Conservation (phyloP, 2,888 invertebrate genomes). For the Coelopa pilipes region DNA sequence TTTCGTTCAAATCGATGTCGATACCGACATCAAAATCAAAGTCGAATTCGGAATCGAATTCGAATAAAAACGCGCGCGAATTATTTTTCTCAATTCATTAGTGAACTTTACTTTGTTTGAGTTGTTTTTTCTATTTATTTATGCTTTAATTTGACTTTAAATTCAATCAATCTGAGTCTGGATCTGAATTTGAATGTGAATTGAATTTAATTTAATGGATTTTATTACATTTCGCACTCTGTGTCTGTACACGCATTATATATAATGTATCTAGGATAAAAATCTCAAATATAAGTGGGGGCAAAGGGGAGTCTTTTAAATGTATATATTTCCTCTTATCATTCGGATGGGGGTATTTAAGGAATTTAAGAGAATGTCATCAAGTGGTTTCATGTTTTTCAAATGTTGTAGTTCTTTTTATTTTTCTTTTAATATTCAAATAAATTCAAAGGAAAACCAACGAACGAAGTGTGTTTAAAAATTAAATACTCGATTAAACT, state of each 20-base stretch:
- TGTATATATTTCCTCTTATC: too few relatives aligned
- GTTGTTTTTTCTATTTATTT: constrained; percentile 23
- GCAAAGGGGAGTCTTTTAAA: neutral
- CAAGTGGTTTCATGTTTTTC: constrained; percentile 58
- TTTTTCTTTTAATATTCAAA: constrained; percentile 25
- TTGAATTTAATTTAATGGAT: too few relatives aligned
- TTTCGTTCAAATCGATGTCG: too few relatives aligned
- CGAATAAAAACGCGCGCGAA: neutral
- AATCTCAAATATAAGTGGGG: constrained; percentile 15
- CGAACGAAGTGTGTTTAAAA: constrained; percentile 20
- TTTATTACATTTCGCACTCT: constrained; percentile 43
- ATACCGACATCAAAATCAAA: too few relatives aligned
- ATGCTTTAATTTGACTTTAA: constrained; percentile 28
- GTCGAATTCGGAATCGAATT: too few relatives aligned
- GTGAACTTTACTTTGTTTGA: constrained; percentile 11
- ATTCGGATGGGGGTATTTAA: too few relatives aligned
- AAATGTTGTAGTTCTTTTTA: constrained; percentile 61
- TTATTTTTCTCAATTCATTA: neutral
- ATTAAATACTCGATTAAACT: neutral
- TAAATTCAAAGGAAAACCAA: neutral
- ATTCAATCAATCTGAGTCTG: too few relatives aligned
- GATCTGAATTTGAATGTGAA: too few relatives aligned
- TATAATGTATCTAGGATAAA: constrained; percentile 63
- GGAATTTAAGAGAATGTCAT: constrained; percentile 16
- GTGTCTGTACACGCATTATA: constrained; percentile 65